Evolutionary conservation across 2,113 vertebrate genomes (phyloP), one percentile per base, ranked within the genome.

Genomic region (Bagarius yarrelli): DNA sequence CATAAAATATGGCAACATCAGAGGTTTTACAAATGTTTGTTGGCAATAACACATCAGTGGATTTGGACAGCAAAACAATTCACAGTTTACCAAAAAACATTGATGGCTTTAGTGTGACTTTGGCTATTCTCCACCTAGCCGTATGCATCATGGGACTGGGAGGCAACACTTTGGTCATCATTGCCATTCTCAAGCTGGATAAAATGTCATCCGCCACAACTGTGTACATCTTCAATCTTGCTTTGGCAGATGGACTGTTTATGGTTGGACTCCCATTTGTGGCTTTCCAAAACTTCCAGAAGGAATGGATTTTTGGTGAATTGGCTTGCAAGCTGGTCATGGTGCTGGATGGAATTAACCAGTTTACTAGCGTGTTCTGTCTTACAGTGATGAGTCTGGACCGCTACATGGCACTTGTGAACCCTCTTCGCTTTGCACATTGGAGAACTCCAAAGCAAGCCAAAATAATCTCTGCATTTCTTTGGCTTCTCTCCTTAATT

Each of bases 351-450:
- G 93, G 93, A 75, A 90, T 93, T 82, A 94, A 94, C 89, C 93
- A 94, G 85, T 94, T 94, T 88, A 94, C 93, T 34, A 94, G 93
- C 4, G 89, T 93, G 36, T 94, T 92, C 85, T 93, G 92, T n/a
- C 85, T 94, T 34, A 93, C 92, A 0, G 89, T 82, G 34, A 93
- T 94, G 93, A 94, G 93, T 52, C 23, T 94, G 0, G 93, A 94
- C 79, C 92, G 93, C 25, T 94, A 91, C 86, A 87, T 93, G 92
- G 92, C 89, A 0, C 88, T 93, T 32, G 87, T 85, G 0, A 66
- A 92, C 27, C 92, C 93, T 0, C 79, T 93, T 0, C 88, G 89
- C 15, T 91, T 91, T 3, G 85, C 89, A 23, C 55, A 40, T 0
- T 94, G 92, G 93, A 85, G 92, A 21, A 91, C 88, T 0, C 90